Percentiles rank a stretch among this genome's conserved stretches.
phyloP scores from a whole-genome alignment of 1,140 invertebrate species.

The Papilio machaon region DNA sequence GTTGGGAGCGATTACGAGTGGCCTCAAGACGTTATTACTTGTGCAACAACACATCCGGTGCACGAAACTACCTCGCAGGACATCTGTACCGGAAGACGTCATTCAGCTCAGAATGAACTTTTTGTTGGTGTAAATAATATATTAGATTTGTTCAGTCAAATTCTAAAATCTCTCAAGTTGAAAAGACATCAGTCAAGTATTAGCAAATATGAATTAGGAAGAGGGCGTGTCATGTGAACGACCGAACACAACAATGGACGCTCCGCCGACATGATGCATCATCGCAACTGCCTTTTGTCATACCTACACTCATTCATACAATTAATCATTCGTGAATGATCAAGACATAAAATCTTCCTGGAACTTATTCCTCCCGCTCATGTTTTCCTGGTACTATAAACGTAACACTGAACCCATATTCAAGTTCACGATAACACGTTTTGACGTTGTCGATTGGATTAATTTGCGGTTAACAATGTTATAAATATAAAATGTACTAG shows the following conservation, averaged over 20 bases:
- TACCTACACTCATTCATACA: constrained; percentile 25
- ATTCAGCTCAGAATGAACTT: neutral
- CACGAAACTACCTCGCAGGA: constrained; percentile 3
- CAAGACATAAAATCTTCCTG: neutral
- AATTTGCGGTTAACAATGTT: neutral
- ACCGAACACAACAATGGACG: constrained; percentile 25
- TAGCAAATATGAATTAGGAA: neutral
- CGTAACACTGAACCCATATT: neutral
- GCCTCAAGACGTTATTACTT: constrained; percentile 1
- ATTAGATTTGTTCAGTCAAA: neutral
- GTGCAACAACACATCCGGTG: constrained; percentile 11
- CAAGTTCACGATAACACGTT: neutral
- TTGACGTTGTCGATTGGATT: neutral
- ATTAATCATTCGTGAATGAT: constrained; percentile 25
- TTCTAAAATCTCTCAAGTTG: neutral
- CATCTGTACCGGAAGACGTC: constrained; percentile 7
- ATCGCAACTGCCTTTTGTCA: constrained; percentile 24
- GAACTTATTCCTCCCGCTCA: neutral
- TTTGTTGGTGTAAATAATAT: neutral
- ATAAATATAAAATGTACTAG: too few relatives aligned
- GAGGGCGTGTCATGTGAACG: constrained; percentile 29
- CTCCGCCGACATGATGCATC: constrained; percentile 19
- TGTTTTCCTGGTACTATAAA: constrained; percentile 4
- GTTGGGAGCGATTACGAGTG: neutral
- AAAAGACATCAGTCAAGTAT: neutral